Evolutionary conservation across 2,888 invertebrate species (phyloP), one percentile per base, ranked within the genome.

Genomic region (Hydropsyche betteni): DNA sequence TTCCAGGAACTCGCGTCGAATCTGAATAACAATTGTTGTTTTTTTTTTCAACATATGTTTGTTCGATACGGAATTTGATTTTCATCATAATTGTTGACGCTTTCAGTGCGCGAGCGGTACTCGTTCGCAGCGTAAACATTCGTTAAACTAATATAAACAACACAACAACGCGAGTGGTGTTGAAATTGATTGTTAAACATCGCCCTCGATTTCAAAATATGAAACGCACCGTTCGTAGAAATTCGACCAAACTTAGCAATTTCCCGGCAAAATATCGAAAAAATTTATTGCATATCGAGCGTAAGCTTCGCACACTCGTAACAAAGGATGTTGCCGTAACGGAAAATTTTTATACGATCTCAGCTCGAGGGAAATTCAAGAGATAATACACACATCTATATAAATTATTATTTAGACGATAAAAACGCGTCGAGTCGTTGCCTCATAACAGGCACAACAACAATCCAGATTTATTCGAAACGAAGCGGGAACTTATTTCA

Each of bases 161-260:
- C 16, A 24, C 33, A 61, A 61, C 61, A 33, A 16, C 61, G 61
- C 33, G 24, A 24, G 61, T 33, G 61, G 16, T 61, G 61, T 61
- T 61, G 61, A 61, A 61, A 61, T 61, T 61, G 16, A 61, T 33
- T 33, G 61, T 61, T 33, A 61, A 61, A 61, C 33, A 61, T 24
- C 61, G 61, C 7, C 36, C 12, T 36, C 64, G 64, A 64, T 64
- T 64, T 64, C 64, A 64, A 33, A 64, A 64, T 64, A 12, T 34
- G 36, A 64, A 64, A 64, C 34, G 44, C 44, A 44, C 44, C 10
- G 64, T 36, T 64, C 34, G 64, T 58, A 58, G 58, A 58, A 58
- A 58, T 24, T 16, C 5, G 16, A 58, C 64, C 36, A 36, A 64
- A 64, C 64, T 64, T 36, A n/a, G 64, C 34, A 64, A 64, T 64